Base-by-base conservation (phyloP, 2,113 vertebrate genomes). In the Hippocampus comes region DNA sequence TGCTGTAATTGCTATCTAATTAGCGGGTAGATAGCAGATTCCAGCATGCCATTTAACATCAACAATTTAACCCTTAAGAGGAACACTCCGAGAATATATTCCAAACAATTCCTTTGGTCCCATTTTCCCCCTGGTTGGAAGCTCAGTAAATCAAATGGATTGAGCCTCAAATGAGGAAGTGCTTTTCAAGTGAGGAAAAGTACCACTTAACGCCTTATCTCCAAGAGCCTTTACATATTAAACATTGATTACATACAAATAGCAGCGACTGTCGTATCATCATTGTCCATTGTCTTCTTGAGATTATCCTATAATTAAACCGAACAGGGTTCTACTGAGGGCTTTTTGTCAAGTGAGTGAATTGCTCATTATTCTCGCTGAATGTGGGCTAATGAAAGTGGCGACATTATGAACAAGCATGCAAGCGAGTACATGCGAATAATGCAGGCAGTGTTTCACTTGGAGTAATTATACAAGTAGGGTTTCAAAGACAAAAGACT, bases 1-100 rank as follows among this genome's bases (percentile, higher is more conserved):
- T 51, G 70, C 81, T 85, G 81, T 91, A 91, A 92, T 92, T 92
- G 90, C 87, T 84, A 83, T 91, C 86, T 91, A 91, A 92, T 93
- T 91, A 93, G 85, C 83, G 88, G 82, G 82, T 88, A 89, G 89
- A 82, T 73, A 73, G 89, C 78, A 82, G 83, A 91, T 89, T 91
- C 84, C 75, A 83, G 83, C 87, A 85, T 89, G 86, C 84, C 86
- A 87, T 91, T 90, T 80, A 87, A 84, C 84, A 88, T 89, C 80
- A 90, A 91, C 91, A 92, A 88, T 89, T 92, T 90, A 92, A 92
- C 90, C 85, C 87, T 87, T 90, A 55, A 59, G 42, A 78, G 63
- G 73, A 80, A 71, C 71, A 74, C 48, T 34, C 67, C 51, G 46
- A 79, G 79, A 82, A 76, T 17, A 67, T 69, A 72, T 81, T 86